Evolutionary conservation across 2,888 invertebrate genomes (phyloP).

Genomic region (Nebria salina): DNA sequence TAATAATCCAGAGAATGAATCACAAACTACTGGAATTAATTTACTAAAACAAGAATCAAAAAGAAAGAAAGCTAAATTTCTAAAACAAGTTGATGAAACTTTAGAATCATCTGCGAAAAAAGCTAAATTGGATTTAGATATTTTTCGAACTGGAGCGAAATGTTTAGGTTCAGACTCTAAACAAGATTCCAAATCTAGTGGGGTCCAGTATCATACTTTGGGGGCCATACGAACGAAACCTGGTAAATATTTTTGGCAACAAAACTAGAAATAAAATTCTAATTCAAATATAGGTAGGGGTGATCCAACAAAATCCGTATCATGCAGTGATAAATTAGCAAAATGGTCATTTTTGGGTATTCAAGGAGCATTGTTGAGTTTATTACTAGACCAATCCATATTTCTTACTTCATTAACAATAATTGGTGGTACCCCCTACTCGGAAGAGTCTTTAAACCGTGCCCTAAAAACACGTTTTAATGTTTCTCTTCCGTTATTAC

Average conservation of each 20-base stretch:
- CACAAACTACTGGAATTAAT: too few species aligned
- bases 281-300: conserved; percentile 70
- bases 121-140: conserved; percentile 57
- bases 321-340: conserved; percentile 94
- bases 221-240: conserved; percentile 87
- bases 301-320: conserved; percentile 86
- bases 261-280: conserved; percentile 7
- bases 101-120: conserved; percentile 48
- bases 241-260: conserved; percentile 64
- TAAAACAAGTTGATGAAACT: too few species aligned
- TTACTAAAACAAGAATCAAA: too few species aligned
- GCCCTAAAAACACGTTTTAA: conserved; percentile 61
- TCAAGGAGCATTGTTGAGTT: conserved; percentile 82
- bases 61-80: too few species aligned
- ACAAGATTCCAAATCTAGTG: conserved; percentile 70
- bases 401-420: conserved; percentile 77
- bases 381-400: conserved; percentile 74
- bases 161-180: conserved; percentile 67
- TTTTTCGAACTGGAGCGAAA: conserved; percentile 91
- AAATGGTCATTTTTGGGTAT: conserved; percentile 88
- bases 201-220: conserved; percentile 72
- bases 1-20: too few species aligned
- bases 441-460: conserved; percentile 59
- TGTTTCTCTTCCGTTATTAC: conserved; percentile 39
- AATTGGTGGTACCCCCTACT: conserved; percentile 73